Conservation (phyloP, 2,113 vertebrate genomes). For the Turdus rufiventris region DNA sequence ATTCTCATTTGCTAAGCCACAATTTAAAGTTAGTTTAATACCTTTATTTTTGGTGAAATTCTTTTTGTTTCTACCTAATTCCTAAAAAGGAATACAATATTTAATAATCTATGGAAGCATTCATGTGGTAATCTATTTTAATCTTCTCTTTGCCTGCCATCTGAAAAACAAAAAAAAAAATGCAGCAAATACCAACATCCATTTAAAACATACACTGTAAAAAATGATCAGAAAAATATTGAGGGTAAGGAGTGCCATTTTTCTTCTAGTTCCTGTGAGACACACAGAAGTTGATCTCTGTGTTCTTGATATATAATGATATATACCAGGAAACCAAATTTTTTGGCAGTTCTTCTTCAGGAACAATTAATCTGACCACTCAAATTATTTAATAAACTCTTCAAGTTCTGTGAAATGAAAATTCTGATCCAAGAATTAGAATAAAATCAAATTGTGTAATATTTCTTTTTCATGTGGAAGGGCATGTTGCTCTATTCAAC, state of each 20-base stretch:
- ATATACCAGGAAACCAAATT: not conserved
- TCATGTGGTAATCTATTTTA: constrained; percentile 33
- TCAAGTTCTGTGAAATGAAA: not conserved
- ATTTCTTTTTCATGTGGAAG: not conserved
- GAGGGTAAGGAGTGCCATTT: not conserved
- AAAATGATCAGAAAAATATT: not conserved
- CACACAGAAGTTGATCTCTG: not conserved
- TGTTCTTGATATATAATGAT: not conserved
- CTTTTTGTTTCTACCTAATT: not conserved
- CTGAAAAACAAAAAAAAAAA: not conserved
- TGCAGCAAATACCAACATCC: not conserved
- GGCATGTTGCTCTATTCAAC: not conserved
- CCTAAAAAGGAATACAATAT: constrained; percentile 21
- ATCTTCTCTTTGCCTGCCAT: not conserved
- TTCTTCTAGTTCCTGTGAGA: not conserved
- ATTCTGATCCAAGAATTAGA: not conserved
- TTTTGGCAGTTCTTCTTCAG: not conserved
- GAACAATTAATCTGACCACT: not conserved
- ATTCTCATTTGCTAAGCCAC: constrained; percentile 2
- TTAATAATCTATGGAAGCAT: not conserved
- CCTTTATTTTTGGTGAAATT: not conserved
- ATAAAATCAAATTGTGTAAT: not conserved
- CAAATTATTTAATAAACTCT: not conserved
- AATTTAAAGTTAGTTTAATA: constrained; percentile 36
- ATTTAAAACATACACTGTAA: not conserved